Evolutionary conservation across 2,888 invertebrate genomes (phyloP).

Genomic region (Lysandra coridon): DNA sequence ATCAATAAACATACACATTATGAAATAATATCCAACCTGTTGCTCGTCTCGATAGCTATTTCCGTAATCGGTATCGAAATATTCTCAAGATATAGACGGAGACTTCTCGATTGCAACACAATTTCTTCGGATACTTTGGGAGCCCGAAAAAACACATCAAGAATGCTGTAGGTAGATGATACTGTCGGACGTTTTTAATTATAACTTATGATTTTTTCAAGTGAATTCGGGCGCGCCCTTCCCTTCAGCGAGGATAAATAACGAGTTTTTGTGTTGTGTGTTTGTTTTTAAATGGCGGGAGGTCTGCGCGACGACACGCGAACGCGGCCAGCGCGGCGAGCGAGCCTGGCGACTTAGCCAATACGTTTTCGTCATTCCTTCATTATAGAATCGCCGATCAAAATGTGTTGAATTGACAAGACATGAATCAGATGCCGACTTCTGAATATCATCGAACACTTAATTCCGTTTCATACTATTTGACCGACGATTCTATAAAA

Average conservation of each 20-base stretch:
- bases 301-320: constrained; percentile 80
- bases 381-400: not conserved
- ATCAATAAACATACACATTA: constrained; percentile 15
- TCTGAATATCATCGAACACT: not conserved
- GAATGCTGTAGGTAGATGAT: constrained; percentile 34
- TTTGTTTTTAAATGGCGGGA: constrained; percentile 81
- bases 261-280: constrained; percentile 77
- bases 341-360: not conserved
- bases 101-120: constrained; percentile 13
- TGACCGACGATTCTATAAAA: not conserved
- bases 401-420: not conserved
- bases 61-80: not conserved
- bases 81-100: not conserved
- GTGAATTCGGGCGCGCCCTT: constrained; percentile 77
- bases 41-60: constrained; percentile 1
- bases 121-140: not conserved
- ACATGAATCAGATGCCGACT: not conserved
- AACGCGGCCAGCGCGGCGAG: constrained; percentile 54
- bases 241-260: constrained; percentile 76
- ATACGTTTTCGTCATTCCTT: not conserved
- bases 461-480: no score
- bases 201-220: constrained; percentile 77
- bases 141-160: constrained; percentile 5
- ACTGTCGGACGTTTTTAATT: constrained; percentile 72
- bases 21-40: constrained; percentile 1